phyloP scores from a whole-genome alignment of 1,140 invertebrate species.

The Hycleus phaleratus region DNA sequence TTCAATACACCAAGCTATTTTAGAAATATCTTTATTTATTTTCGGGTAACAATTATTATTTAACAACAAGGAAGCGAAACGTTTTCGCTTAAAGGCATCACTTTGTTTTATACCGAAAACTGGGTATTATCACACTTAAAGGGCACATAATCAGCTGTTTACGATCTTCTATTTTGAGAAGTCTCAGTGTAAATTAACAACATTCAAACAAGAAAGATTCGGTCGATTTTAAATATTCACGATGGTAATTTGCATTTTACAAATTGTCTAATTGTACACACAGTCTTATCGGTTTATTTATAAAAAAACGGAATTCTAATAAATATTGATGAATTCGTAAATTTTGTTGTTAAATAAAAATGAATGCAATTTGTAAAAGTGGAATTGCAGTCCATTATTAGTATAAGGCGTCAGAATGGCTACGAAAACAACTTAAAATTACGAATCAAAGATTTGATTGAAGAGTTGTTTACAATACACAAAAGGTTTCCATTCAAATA shows the following conservation, averaged over 20 bases:
- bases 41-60: no score
- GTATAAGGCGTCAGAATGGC: conserved; percentile 22
- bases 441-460: conserved; percentile 28
- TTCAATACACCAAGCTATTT: no score
- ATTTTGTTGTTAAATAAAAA: conserved; percentile 4
- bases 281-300: not conserved
- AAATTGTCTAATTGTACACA: conserved; percentile 4
- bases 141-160: no score
- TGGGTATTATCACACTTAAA: no score
- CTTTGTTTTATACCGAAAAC: no score
- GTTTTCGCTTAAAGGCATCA: no score
- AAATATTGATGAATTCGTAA: not conserved
- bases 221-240: conserved; percentile 9
- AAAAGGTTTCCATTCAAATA: conserved; percentile 19
- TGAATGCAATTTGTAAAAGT: not conserved
- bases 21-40: no score
- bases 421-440: conserved; percentile 29
- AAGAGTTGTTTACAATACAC: conserved; percentile 24
- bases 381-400: conserved; percentile 9
- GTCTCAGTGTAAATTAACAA: no score
- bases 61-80: no score
- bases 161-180: no score
- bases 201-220: not conserved
- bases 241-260: conserved; percentile 1
- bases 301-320: conserved; percentile 1